A percentile compares a stretch with the other conserved stretches of the same genome.
Conservation (phyloP, 53 echinoderm and acorn worm genomes). For the Luidia sarsii region DNA sequence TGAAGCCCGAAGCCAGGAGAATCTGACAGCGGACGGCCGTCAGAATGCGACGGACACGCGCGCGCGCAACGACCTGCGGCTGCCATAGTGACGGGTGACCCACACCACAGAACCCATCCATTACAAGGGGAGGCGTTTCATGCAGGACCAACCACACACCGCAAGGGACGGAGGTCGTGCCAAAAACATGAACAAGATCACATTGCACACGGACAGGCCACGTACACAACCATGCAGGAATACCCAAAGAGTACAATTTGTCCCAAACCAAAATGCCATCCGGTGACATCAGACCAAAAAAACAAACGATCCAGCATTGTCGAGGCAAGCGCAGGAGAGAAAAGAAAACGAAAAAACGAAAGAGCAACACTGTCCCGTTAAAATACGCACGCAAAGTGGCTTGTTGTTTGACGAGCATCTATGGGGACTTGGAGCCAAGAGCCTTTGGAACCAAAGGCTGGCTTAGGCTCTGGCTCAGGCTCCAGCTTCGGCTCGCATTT, state of each 20-base stretch:
- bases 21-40: conserved; percentile 70
- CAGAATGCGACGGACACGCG: conserved; percentile 1
- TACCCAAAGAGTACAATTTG: too few species aligned
- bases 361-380: too few species aligned
- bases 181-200: too few species aligned
- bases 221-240: too few species aligned
- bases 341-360: conserved; percentile 25
- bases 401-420: too few species aligned
- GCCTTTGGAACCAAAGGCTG: too few species aligned
- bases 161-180: too few species aligned
- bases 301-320: conserved; percentile 28
- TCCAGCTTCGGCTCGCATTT: too few species aligned
- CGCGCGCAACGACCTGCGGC: conserved; percentile 12
- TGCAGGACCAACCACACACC: not conserved
- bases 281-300: conserved; percentile 3
- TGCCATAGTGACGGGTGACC: not conserved
- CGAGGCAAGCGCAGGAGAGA: conserved; percentile 10
- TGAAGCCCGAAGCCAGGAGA: conserved; percentile 76
- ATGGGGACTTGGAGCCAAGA: too few species aligned
- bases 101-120: not conserved
- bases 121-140: not conserved
- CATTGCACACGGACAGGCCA: too few species aligned
- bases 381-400: too few species aligned
- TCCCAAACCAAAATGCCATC: conserved; percentile 24
- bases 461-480: too few species aligned